Percentiles rank a stretch among this genome's conserved stretches.
Conservation (phyloP, 2,113 vertebrate species). For the Athene cunicularia region DNA sequence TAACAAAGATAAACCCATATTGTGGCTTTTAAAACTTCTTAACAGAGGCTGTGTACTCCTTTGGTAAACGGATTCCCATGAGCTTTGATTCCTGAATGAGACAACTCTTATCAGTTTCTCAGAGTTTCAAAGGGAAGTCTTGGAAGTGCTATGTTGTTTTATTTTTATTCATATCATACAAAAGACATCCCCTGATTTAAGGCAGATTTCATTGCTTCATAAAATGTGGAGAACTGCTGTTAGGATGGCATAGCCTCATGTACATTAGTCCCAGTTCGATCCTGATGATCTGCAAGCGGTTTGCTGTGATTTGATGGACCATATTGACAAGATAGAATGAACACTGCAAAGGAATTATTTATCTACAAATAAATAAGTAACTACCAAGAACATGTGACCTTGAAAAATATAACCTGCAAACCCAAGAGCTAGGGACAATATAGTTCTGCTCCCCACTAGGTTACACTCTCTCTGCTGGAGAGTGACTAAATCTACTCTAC, state of each 20-base stretch:
- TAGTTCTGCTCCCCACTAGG: background rate
- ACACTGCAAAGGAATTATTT: background rate
- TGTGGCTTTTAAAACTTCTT: background rate
- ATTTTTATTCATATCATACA: background rate
- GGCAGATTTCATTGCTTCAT: background rate
- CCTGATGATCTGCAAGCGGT: background rate
- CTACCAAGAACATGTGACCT: background rate
- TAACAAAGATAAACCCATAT: background rate
- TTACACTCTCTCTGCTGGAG: background rate
- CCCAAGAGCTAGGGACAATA: background rate
- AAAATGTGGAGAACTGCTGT: background rate
- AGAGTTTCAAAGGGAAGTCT: background rate
- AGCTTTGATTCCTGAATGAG: background rate
- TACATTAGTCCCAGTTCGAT: background rate
- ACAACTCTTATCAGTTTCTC: background rate
- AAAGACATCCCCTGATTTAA: background rate
- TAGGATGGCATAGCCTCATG: background rate
- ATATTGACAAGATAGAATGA: background rate
- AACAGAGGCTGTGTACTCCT: background rate
- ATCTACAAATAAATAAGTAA: background rate
- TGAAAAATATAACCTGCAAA: background rate
- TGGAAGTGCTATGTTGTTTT: background rate
- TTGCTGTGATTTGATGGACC: background rate
- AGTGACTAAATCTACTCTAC: constrained; percentile 21
- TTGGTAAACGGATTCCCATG: background rate